A percentile compares a stretch with the other conserved stretches of the same genome.
phyloP scores from a whole-genome alignment of 2,113 vertebrate genomes.

The Scalopus aquaticus region DNA sequence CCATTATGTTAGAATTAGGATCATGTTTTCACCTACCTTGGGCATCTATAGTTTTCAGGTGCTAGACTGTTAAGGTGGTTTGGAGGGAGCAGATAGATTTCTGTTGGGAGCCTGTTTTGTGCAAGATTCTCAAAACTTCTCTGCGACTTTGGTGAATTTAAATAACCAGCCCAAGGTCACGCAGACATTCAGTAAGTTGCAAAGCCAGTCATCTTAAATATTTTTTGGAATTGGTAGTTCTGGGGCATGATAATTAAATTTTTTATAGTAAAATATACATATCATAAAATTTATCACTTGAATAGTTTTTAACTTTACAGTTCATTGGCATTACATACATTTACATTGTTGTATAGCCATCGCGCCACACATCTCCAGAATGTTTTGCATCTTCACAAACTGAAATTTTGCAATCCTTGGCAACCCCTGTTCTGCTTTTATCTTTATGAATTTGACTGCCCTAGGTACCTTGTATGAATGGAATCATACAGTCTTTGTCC shows the following conservation, averaged over 20 bases:
- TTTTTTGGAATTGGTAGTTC: conserved; percentile 2
- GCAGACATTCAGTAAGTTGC: background rate
- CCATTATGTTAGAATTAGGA: background rate
- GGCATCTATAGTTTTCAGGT: background rate
- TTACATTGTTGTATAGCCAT: background rate
- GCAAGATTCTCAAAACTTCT: background rate
- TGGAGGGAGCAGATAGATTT: background rate
- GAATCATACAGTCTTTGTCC: background rate
- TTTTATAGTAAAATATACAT: background rate
- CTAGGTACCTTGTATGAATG: background rate
- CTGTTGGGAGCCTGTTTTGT: background rate
- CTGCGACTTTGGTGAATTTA: background rate
- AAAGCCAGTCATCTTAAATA: background rate
- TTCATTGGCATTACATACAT: background rate
- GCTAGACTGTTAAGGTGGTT: background rate
- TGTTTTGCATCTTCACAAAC: background rate
- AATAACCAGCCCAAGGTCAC: background rate
- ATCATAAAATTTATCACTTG: background rate
- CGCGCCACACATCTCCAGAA: background rate
- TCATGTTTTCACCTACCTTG: background rate
- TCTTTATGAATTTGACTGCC: background rate
- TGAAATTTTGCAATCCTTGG: background rate
- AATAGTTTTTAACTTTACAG: background rate
- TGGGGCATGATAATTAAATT: background rate
- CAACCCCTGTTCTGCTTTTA: background rate